These are phyloP conservation scores for Hesperia comma DNA, from an alignment of 2,888 invertebrate genomes.

Conservation along the genomic window DNA sequence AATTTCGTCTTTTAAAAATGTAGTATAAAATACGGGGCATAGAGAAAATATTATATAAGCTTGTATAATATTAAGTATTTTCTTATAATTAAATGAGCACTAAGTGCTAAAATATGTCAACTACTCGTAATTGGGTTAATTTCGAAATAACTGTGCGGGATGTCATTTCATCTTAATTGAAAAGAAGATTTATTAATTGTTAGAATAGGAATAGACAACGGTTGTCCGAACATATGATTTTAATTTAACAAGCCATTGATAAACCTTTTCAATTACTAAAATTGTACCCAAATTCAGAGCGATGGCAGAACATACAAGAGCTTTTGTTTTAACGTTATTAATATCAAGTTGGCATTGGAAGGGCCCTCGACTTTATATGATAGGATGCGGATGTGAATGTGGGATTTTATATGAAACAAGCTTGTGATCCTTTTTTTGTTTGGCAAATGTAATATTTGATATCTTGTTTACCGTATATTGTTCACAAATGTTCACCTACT, in stretches of 20 bases:
- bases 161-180: neutral
- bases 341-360: conserved; percentile 11
- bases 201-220: neutral
- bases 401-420: neutral
- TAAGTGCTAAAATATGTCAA: too few relatives aligned
- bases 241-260: neutral
- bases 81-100: too few relatives aligned
- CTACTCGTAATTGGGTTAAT: too few relatives aligned
- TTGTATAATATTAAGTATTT: too few relatives aligned
- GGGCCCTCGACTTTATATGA: neutral
- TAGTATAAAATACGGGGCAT: too few relatives aligned
- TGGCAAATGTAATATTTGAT: neutral
- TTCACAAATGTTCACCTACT: too few relatives aligned
- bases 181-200: neutral
- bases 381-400: neutral
- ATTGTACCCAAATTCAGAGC: neutral
- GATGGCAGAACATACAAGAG: neutral
- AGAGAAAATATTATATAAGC: too few relatives aligned
- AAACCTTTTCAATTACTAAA: conserved; percentile 9
- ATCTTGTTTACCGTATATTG: too few relatives aligned
- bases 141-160: neutral
- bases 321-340: conserved; percentile 15
- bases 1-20: too few relatives aligned
- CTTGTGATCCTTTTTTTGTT: conserved; percentile 1
- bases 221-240: neutral